These are phyloP conservation scores for Diadumene lineata DNA, from an alignment of 92 coral and sea anemone genomes.

Conservation along the genomic window DNA sequence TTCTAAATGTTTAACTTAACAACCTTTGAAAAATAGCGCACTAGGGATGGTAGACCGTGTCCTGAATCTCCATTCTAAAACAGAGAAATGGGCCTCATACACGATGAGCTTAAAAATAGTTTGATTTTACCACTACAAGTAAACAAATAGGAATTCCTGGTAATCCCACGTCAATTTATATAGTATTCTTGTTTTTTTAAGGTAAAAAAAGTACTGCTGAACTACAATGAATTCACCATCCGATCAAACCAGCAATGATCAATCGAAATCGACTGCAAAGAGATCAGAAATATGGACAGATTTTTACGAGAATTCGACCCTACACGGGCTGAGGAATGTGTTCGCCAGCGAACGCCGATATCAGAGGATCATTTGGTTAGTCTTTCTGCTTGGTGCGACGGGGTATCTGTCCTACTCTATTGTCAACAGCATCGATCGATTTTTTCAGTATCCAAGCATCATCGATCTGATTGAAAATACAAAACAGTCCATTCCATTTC, in stretches of 20 bases:
- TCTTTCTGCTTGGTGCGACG: constrained; percentile 19
- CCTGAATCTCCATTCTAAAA: no score
- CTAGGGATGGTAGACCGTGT: no score
- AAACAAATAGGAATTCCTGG: no score
- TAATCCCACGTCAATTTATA: no score
- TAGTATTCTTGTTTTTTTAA: no score
- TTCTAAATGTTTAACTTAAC: no score
- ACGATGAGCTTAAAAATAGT: no score
- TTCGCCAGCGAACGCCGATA: constrained; percentile 14
- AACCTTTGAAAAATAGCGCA: no score
- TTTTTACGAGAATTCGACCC: constrained; percentile 48
- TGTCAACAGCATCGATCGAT: constrained; percentile 33
- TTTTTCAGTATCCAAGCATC: constrained; percentile 39
- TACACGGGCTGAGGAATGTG: constrained; percentile 52
- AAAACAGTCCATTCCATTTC: constrained; percentile 30
- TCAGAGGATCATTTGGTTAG: constrained; percentile 46
- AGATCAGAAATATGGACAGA: constrained; percentile 40
- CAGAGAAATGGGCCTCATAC: no score
- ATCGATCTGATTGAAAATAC: constrained; percentile 17
- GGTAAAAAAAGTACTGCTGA: no score
- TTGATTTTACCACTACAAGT: no score
- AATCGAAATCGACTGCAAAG: background rate
- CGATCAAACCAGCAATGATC: background rate
- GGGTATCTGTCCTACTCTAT: constrained; percentile 21
- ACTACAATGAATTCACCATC: background rate